A percentile compares a stretch with the other conserved stretches of the same genome.
phyloP scores from a whole-genome alignment of 2,888 invertebrate genomes.

The Lasioglossum figueresi region DNA sequence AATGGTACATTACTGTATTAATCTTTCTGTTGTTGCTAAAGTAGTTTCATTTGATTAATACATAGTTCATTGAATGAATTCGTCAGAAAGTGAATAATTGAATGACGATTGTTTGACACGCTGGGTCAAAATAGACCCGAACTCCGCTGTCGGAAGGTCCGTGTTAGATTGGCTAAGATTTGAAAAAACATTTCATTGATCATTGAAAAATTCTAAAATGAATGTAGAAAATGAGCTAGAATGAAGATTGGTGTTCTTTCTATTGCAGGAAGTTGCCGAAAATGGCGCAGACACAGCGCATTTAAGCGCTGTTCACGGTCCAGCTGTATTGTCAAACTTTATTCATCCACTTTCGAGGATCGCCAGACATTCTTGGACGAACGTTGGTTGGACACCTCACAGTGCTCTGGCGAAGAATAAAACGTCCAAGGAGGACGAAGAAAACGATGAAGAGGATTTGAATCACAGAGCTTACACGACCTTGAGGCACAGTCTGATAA shows the following conservation, averaged over 20 bases:
- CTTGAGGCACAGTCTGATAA: slow-evolving; percentile 87
- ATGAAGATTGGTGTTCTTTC: neutral
- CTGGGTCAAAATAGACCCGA: no score
- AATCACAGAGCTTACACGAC: slow-evolving; percentile 88
- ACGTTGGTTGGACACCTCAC: slow-evolving; percentile 82
- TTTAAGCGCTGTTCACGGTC: slow-evolving; percentile 90
- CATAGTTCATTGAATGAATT: no score
- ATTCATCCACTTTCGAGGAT: slow-evolving; percentile 63
- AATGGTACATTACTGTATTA: no score
- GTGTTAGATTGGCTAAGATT: neutral
- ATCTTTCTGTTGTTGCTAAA: no score
- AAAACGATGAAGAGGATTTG: slow-evolving; percentile 18
- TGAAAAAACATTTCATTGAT: neutral
- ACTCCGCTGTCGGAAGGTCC: no score
- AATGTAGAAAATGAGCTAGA: neutral
- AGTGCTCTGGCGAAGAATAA: slow-evolving; percentile 8
- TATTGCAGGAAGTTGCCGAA: slow-evolving; percentile 92
- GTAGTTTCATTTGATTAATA: no score
- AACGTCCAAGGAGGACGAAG: neutral
- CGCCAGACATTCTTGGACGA: slow-evolving; percentile 84
- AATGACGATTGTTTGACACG: no score
- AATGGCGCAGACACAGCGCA: slow-evolving; percentile 95
- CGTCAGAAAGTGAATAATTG: no score
- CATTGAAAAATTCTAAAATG: neutral
- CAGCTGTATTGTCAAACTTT: slow-evolving; percentile 81